Conservation (phyloP, 1,140 invertebrate genomes). For the Hydropsyche tenuis region DNA sequence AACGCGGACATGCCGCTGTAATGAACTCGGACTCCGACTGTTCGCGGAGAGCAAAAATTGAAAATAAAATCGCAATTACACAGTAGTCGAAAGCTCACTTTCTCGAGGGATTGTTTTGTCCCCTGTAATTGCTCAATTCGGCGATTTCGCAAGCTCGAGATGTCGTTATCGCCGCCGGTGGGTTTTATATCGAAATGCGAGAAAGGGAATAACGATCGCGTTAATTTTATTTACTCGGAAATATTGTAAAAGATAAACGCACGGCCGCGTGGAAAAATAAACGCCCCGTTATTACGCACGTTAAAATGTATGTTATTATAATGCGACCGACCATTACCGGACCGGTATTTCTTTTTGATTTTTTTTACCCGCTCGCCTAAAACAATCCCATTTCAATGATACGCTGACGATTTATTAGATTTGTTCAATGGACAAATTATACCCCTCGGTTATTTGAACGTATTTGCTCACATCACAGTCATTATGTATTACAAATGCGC, state of each 20-base stretch:
- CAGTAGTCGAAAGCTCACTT: background rate
- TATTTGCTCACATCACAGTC: constrained; percentile 26
- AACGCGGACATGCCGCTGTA: constrained; percentile 44
- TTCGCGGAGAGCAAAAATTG: background rate
- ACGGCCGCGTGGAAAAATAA: background rate
- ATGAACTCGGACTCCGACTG: constrained; percentile 41
- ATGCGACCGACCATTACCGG: constrained; percentile 17
- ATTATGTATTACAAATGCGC: constrained; percentile 7
- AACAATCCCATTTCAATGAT: constrained; percentile 23
- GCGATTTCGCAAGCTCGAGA: too few species aligned
- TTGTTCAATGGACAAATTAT: constrained; percentile 31
- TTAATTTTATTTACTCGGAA: background rate
- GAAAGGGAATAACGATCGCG: too few species aligned
- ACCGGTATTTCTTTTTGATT: background rate
- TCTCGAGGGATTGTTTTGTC: too few species aligned
- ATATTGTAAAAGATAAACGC: constrained; percentile 4
- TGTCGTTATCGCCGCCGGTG: too few species aligned
- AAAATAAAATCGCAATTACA: constrained; percentile 14
- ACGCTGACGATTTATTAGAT: constrained; percentile 30
- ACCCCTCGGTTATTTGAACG: constrained; percentile 28
- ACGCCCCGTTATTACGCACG: constrained; percentile 18
- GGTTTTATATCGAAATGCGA: too few species aligned
- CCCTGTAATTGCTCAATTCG: too few species aligned
- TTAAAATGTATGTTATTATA: constrained; percentile 28
- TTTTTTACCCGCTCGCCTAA: background rate